These are phyloP conservation scores for Orestias chungarensis DNA, from an alignment of 2,797 vertebrate species.

Conservation along the genomic window DNA sequence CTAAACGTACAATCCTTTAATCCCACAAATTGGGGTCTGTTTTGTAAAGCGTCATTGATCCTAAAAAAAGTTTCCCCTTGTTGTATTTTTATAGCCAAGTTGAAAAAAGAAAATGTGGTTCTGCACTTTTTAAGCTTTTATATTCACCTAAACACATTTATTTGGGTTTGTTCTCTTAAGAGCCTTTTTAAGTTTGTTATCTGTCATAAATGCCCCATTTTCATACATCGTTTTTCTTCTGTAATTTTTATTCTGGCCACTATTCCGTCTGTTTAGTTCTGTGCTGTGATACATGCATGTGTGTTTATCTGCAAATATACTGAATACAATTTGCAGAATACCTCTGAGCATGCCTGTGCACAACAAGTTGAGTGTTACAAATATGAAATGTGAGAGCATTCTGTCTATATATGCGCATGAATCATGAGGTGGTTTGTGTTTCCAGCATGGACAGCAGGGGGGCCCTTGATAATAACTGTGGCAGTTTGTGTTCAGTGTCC, in stretches of 20 bases:
- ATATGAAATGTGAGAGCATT: slow-evolving; percentile 11
- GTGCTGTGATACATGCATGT: neutral
- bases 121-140: slow-evolving; percentile 29
- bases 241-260: neutral
- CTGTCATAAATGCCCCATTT: slow-evolving; percentile 10
- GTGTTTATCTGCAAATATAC: slow-evolving; percentile 8
- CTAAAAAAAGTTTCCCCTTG: no score
- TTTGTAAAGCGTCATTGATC: no score
- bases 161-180: slow-evolving; percentile 25
- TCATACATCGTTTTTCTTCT: neutral
- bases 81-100: no score
- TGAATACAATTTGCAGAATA: neutral
- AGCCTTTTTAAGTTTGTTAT: slow-evolving; percentile 21
- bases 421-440: slow-evolving; percentile 12
- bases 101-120: slow-evolving; percentile 41
- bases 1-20: no score
- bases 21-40: no score
- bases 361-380: slow-evolving; percentile 6
- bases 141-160: slow-evolving; percentile 57
- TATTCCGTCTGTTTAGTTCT: neutral
- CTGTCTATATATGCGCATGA: slow-evolving; percentile 8
- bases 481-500: slow-evolving; percentile 43
- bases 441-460: slow-evolving; percentile 20
- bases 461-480: slow-evolving; percentile 41
- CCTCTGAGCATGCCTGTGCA: neutral